Conservation (phyloP, 2,888 invertebrate genomes). For the Keiferia lycopersicella region DNA sequence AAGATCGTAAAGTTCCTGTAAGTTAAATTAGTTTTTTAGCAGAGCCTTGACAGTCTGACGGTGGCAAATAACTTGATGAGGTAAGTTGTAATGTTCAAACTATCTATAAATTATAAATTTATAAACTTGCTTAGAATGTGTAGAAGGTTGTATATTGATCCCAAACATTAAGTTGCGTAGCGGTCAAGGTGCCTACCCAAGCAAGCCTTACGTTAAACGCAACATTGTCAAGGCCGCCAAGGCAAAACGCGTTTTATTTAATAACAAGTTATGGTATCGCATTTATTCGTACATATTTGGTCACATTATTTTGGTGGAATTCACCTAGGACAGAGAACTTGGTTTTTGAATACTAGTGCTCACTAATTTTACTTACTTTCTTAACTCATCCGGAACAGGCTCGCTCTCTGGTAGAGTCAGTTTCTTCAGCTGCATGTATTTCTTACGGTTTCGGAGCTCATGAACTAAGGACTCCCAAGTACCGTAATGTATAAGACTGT, state of each 20-base stretch:
- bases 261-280: no score
- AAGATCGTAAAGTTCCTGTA: no score
- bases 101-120: no score
- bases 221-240: neutral
- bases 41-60: no score
- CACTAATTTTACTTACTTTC: slow-evolving; percentile 34
- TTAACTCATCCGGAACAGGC: slow-evolving; percentile 41
- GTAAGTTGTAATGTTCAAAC: no score
- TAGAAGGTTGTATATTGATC: neutral
- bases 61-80: no score
- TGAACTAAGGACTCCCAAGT: slow-evolving; percentile 58
- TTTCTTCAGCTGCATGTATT: slow-evolving; percentile 43
- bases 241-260: neutral
- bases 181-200: neutral
- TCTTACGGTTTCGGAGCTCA: slow-evolving; percentile 45
- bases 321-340: no score
- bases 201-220: neutral
- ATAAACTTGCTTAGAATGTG: no score
- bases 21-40: neutral
- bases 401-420: slow-evolving; percentile 44
- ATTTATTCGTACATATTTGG: no score
- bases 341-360: no score
- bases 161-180: neutral
- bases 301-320: no score
- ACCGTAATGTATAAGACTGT: slow-evolving; percentile 52